Conservation (phyloP, 2,888 invertebrate genomes). For the Argyresthia albistria region DNA sequence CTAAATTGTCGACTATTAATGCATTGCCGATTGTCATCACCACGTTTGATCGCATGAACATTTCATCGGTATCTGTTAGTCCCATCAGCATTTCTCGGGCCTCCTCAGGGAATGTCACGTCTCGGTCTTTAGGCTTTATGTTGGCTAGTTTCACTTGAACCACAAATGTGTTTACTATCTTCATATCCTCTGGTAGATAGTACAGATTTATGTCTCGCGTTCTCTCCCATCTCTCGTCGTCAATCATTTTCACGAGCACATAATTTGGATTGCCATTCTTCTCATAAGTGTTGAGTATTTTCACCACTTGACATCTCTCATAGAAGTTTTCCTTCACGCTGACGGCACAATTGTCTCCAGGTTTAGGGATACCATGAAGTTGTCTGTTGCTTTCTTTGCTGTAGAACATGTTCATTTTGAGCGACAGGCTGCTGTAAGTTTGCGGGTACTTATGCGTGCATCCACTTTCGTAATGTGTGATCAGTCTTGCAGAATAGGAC, state of each 20-base stretch:
- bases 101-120: conserved; percentile 44
- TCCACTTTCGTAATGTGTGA: conserved; percentile 24
- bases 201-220: conserved; percentile 51
- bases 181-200: conserved; percentile 64
- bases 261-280: conserved; percentile 31
- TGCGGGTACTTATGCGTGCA: conserved; percentile 34
- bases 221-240: conserved; percentile 65
- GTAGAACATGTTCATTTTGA: conserved; percentile 50
- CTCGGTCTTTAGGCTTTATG: conserved; percentile 48
- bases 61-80: conserved; percentile 33
- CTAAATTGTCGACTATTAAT: conserved; percentile 76
- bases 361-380: conserved; percentile 44
- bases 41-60: conserved; percentile 60
- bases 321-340: conserved; percentile 54
- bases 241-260: conserved; percentile 71
- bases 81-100: conserved; percentile 32
- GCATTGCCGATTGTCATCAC: conserved; percentile 72
- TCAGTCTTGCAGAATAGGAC: conserved; percentile 72
- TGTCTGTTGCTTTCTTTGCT: conserved; percentile 39
- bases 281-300: conserved; percentile 35
- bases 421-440: conserved; percentile 33
- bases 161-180: conserved; percentile 50
- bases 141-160: conserved; percentile 43
- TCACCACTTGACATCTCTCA: conserved; percentile 70
- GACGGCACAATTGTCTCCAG: conserved; percentile 74